Percentiles rank a stretch among this genome's conserved stretches.
phyloP scores from a whole-genome alignment of 1,140 invertebrate species.

The Drosophila punjabiensis region DNA sequence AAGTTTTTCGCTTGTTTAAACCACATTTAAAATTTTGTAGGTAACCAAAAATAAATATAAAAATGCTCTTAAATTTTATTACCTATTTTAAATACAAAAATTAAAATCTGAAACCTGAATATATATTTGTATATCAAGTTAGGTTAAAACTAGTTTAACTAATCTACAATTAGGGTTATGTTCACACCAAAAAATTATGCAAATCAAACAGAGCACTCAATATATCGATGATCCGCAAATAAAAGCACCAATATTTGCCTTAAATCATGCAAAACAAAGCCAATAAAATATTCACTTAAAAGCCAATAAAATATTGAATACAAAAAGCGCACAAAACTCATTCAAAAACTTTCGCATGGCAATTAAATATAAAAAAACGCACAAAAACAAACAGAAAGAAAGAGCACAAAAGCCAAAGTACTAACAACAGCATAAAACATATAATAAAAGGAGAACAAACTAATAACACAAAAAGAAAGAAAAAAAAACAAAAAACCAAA shows the following conservation, averaged over 20 bases:
- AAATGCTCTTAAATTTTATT: neutral
- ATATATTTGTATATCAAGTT: neutral
- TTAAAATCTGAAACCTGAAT: neutral
- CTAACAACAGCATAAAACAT: slow-evolving; percentile 26
- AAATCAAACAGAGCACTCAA: slow-evolving; percentile 1
- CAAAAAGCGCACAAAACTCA: slow-evolving; percentile 18
- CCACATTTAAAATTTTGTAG: neutral
- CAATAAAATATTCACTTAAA: slow-evolving; percentile 2
- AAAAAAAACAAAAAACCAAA: slow-evolving; percentile 53
- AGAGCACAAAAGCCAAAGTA: slow-evolving; percentile 21
- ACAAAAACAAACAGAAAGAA: slow-evolving; percentile 23
- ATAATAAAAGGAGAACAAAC: slow-evolving; percentile 33
- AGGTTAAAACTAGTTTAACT: neutral
- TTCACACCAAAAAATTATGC: slow-evolving; percentile 4
- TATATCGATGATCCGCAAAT: neutral
- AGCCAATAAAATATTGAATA: slow-evolving; percentile 15
- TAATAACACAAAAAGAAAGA: slow-evolving; percentile 25
- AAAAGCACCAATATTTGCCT: neutral
- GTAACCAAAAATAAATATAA: neutral
- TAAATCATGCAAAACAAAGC: slow-evolving; percentile 9
- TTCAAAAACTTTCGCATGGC: slow-evolving; percentile 40
- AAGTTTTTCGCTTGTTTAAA: neutral
- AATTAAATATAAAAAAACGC: slow-evolving; percentile 40
- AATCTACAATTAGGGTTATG: neutral
- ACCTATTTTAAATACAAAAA: neutral